Conservation (phyloP, 2,797 vertebrate species). For the Eleutherodactylus coqui region DNA sequence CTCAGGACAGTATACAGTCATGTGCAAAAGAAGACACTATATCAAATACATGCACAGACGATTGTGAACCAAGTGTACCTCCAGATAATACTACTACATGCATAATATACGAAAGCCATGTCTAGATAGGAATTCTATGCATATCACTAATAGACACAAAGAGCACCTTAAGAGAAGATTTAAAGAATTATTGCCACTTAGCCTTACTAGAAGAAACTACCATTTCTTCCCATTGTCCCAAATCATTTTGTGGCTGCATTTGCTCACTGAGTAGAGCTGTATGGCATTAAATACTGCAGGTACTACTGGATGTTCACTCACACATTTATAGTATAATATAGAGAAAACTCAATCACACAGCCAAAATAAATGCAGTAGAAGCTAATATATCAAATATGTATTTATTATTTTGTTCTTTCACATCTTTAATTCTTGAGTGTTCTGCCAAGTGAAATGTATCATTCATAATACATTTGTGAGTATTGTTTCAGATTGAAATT, state of each 20-base stretch:
- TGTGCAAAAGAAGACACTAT: constrained; percentile 69
- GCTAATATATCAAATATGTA: constrained; percentile 14
- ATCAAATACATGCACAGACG: constrained; percentile 52
- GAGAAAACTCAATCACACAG: background rate
- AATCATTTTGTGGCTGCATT: constrained; percentile 31
- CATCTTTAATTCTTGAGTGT: background rate
- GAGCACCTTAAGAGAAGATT: constrained; percentile 74
- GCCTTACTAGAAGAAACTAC: constrained; percentile 79
- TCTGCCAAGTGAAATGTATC: constrained; percentile 60
- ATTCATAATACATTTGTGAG: constrained; percentile 64
- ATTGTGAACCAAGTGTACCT: constrained; percentile 64
- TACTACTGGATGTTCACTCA: constrained; percentile 10
- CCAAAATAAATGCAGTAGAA: background rate
- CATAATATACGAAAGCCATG: constrained; percentile 95
- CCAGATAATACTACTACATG: constrained; percentile 75
- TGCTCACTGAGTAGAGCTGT: constrained; percentile 8
- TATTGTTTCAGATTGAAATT: constrained; percentile 50
- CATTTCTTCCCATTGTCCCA: constrained; percentile 29
- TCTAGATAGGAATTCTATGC: constrained; percentile 88
- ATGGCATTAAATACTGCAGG: background rate
- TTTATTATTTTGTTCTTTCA: constrained; percentile 48
- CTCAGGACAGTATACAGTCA: constrained; percentile 68
- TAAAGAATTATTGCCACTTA: constrained; percentile 77
- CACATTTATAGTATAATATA: background rate
- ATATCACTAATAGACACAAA: constrained; percentile 80